Evolutionary conservation across 37 sponge, comb jelly and placozoan genomes (phyloP).

Genomic region (Petrosia ficiformis): DNA sequence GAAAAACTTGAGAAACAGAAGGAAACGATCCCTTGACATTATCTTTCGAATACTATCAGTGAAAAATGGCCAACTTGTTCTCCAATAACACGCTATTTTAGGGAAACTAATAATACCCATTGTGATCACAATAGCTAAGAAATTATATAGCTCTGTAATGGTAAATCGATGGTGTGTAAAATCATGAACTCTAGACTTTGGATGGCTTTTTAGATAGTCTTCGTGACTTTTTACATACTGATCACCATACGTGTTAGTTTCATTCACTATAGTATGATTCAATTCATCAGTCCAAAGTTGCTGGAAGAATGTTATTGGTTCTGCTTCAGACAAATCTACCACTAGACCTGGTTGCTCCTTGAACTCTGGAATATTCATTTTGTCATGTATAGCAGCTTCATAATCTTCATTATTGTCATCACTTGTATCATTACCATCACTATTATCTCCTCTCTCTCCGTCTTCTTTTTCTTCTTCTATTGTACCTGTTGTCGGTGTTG

Average conservation of each 20-base stretch:
- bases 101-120: slow-evolving; percentile 13
- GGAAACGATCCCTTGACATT: slow-evolving; percentile 9
- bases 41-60: neutral
- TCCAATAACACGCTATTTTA: neutral
- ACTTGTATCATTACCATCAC: neutral
- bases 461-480: neutral
- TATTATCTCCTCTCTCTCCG: neutral
- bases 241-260: neutral
- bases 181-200: neutral
- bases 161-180: neutral
- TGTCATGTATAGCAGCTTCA: neutral
- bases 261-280: neutral
- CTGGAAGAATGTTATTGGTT: slow-evolving; percentile 7
- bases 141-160: neutral
- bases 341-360: neutral
- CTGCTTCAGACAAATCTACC: neutral
- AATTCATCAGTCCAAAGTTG: neutral
- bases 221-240: slow-evolving; percentile 7
- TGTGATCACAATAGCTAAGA: neutral
- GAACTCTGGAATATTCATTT: neutral
- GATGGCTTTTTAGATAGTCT: neutral
- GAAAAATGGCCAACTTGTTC: slow-evolving; percentile 2
- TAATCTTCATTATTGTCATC: neutral
- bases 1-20: neutral
- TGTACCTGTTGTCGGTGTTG: neutral